Base-by-base conservation (phyloP, 1,140 invertebrate species). In the Scylla paramamosain region DNA sequence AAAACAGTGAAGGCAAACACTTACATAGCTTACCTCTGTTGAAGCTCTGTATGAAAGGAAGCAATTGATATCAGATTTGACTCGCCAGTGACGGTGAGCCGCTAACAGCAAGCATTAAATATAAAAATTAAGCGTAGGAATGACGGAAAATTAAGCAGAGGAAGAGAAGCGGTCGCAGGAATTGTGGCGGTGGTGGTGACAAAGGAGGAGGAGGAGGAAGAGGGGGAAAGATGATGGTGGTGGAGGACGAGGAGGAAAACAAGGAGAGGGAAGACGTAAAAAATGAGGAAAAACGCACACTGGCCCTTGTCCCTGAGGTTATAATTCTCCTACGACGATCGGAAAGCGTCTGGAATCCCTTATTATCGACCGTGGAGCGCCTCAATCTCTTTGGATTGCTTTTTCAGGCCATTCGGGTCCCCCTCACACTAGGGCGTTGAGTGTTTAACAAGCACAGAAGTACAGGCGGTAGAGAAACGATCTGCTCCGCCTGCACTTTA, bases 301-400 rank as follows among this genome's bases (percentile, higher is more conserved):
- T 39, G 86, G 45, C 28, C 86, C 83, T 31, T 39, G 45, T 46
- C 86, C 31, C 86, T 20, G 45, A 32, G 86, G 32, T 39, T 88
- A 39, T 88, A 88, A 88, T 88, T 46, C 86, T 45, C 32, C 16
- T 20, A 32, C 3, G 86, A 88, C 45, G 86, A 88, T 88, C 32
- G 45, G 86, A 48, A 91, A 91, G 89, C 28, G 89, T 48, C 67
- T 83, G 16, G 32, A 93, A 93, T 83, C 91, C 91, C 39, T 83
- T 82, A 93, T 93, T 93, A 93, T 83, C 77, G 91, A 84, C 29
- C 91, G 20, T 20, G 28, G 48, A 92, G 89, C 46, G 32, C 16
- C 89, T 91, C n/a, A 91, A 91, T 91, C 89, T 91, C 89, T 91
- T 91, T 91, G 89, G 46, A 91, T 91, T 91, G 89, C 32, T 91